A percentile compares a stretch with the other conserved stretches of the same genome.
These are phyloP conservation scores for Phragmatobia fuliginosa DNA, from an alignment of 2,888 invertebrate species.

Conservation along the genomic window DNA sequence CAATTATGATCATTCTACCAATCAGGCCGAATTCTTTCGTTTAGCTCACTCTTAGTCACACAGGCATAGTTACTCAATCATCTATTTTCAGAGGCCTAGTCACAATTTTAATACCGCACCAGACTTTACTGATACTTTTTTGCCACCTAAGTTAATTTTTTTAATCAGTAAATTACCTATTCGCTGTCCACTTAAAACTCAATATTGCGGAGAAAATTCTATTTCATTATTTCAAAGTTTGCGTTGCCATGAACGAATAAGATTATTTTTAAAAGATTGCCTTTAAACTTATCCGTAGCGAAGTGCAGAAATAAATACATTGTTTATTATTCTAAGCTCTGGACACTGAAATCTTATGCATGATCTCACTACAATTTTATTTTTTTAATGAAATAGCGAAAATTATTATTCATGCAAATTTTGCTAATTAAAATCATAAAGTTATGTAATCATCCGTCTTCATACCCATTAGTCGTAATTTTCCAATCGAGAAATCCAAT, in stretches of 20 bases:
- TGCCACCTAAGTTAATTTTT: background rate
- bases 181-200: no score
- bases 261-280: no score
- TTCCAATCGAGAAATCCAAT: background rate
- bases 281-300: no score
- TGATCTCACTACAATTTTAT: no score
- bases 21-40: constrained; percentile 71
- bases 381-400: background rate
- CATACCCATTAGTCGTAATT: background rate
- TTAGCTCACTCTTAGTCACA: constrained; percentile 65
- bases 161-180: no score
- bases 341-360: background rate
- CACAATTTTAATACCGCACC: background rate
- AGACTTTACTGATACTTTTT: background rate
- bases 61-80: constrained; percentile 65
- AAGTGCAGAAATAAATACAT: no score
- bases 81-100: constrained; percentile 49
- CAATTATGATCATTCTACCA: constrained; percentile 76
- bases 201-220: no score
- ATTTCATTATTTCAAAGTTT: no score
- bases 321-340: no score
- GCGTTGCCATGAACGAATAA: no score
- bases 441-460: background rate
- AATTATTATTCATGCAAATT: background rate
- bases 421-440: background rate